A percentile compares a stretch with the other conserved stretches of the same genome.
Conservation (phyloP, 2,797 vertebrate genomes). For the Margarornis squamiger region DNA sequence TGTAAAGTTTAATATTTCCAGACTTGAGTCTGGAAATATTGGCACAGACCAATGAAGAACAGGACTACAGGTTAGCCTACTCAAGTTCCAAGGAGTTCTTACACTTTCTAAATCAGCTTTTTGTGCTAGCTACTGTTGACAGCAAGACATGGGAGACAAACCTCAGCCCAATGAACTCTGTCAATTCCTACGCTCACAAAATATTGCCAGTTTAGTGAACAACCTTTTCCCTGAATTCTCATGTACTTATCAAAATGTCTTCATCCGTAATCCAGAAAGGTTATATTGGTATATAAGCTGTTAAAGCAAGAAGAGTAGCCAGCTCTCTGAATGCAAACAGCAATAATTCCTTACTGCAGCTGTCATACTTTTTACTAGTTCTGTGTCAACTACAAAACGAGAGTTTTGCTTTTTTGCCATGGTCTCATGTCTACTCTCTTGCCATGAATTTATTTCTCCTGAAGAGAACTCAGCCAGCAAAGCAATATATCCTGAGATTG, state of each 20-base stretch:
- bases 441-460: background rate
- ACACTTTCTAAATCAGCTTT: background rate
- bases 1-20: background rate
- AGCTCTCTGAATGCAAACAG: background rate
- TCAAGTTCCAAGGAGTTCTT: background rate
- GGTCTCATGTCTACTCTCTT: background rate
- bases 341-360: background rate
- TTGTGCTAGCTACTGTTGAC: background rate
- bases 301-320: background rate
- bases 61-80: background rate
- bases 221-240: background rate
- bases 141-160: background rate
- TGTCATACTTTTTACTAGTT: background rate
- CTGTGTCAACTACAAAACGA: background rate
- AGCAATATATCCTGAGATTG: background rate
- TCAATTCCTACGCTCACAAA: background rate
- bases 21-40: background rate
- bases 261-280: background rate
- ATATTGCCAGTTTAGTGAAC: background rate
- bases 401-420: background rate
- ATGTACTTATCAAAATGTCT: background rate
- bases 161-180: background rate
- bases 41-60: background rate
- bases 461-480: background rate
- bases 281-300: background rate